A percentile compares a stretch with the other conserved stretches of the same genome.
Evolutionary conservation across 2,797 vertebrate species (phyloP).

Genomic region (Poecilia velifera): DNA sequence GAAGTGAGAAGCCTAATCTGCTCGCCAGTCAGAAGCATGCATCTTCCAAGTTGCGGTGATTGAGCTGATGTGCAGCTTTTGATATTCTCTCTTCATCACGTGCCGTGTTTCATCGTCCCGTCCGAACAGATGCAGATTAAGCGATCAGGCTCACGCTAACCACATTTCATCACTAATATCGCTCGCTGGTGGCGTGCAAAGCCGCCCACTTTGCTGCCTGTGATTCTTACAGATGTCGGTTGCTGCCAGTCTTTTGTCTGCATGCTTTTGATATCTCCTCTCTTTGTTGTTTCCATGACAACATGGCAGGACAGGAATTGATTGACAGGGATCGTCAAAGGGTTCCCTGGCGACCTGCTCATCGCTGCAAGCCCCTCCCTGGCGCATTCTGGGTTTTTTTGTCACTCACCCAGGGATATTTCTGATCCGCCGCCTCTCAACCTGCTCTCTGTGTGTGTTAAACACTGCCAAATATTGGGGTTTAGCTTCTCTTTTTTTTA

Average conservation of each 20-base stretch:
- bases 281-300: conserved; percentile 84
- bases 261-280: conserved; percentile 77
- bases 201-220: conserved; percentile 66
- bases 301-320: conserved; percentile 81
- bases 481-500: conserved; percentile 59
- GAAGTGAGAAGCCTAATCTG: conserved; percentile 46
- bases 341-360: conserved; percentile 78
- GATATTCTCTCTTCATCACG: conserved; percentile 20
- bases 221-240: conserved; percentile 79
- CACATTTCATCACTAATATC: conserved; percentile 58
- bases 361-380: conserved; percentile 75
- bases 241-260: conserved; percentile 79
- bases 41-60: conserved; percentile 50
- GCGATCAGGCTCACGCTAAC: conserved; percentile 48
- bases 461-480: conserved; percentile 66
- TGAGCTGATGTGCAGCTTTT: conserved; percentile 39
- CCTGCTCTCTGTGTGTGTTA: conserved; percentile 53
- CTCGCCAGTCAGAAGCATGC: conserved; percentile 50
- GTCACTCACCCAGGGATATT: conserved; percentile 80
- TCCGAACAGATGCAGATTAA: conserved; percentile 56
- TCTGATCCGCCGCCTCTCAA: conserved; percentile 74
- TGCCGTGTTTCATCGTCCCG: conserved; percentile 51
- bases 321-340: conserved; percentile 84
- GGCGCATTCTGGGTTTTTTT: conserved; percentile 74
- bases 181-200: conserved; percentile 60